Evolutionary conservation across 2,797 vertebrate genomes (phyloP), one percentile per base, ranked within the genome.

Genomic region (Paratrypauchen microcephalus): DNA sequence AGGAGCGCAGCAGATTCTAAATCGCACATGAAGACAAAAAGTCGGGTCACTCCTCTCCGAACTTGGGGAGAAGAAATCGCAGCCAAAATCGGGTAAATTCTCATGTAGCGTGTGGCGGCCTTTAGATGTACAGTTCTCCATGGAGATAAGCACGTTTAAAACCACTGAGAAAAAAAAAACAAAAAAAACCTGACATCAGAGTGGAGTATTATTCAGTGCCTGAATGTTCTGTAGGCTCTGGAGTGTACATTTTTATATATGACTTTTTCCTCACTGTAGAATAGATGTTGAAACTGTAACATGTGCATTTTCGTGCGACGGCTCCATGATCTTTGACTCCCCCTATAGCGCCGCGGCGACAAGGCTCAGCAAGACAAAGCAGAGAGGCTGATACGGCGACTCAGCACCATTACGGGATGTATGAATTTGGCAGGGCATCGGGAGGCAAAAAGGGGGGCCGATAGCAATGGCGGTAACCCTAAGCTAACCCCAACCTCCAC

Each of bases 401-500:
- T 87, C 75, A 72, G 79, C 76, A 67, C 62, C 71, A 85, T 83
- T 86, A 84, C 75, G 74, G 83, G 82, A 84, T 86, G 81, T 88
- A 86, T 83, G 79, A 88, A 88, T 84, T 86, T 88, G 87, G 88
- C 86, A 88, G 84, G 81, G 72, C 78, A 81, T 69, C 30, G 63
- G 81, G 78, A 77, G 78, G 69, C 74, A 69, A 64, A 67, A 1
- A 76, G 68, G 60, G 45, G 19, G 41, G 63, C n/a, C n/a, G n/a
- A 55, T 30, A 50, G 64, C n/a, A 30, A 77, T 62, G 71, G 50
- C 66, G 76, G 70, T 85, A 80, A 89, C 84, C 81, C 80, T 68
- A 69, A 26, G 55, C 76, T 84, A 87, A 89, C 84, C 86, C 79
- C 66, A 86, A 89, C 84, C 86, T 79, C 66, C 30, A 71, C 81